These are phyloP conservation scores for Lingula anatina DNA, from an alignment of 2,888 invertebrate species.

Conservation along the genomic window DNA sequence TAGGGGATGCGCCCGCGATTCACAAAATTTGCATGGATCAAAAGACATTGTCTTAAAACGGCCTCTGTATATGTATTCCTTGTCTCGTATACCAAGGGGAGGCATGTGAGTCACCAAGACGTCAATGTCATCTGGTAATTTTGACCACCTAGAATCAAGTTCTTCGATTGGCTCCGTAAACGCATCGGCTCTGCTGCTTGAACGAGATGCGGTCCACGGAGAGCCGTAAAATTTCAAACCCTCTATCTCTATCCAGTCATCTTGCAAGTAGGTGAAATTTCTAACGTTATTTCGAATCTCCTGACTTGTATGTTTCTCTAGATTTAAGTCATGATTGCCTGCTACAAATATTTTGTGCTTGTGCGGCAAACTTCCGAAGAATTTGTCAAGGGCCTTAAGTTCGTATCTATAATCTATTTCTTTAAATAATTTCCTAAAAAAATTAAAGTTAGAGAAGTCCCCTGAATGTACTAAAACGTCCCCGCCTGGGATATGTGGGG, in stretches of 20 bases:
- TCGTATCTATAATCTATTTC: constrained; percentile 10
- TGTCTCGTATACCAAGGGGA: constrained; percentile 31
- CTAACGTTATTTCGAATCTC: constrained; percentile 22
- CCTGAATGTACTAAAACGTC: constrained; percentile 43
- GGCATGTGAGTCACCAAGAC: constrained; percentile 39
- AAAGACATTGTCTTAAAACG: constrained; percentile 10
- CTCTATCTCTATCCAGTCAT: constrained; percentile 22
- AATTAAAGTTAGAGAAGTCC: constrained; percentile 28
- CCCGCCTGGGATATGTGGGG: constrained; percentile 27
- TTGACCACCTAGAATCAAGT: constrained; percentile 26
- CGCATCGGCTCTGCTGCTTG: constrained; percentile 24
- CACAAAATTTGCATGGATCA: constrained; percentile 9
- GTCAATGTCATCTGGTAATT: constrained; percentile 32
- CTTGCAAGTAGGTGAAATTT: constrained; percentile 35
- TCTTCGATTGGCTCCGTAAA: constrained; percentile 20
- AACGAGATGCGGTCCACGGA: constrained; percentile 32
- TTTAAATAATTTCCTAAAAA: constrained; percentile 5
- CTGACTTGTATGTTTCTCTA: constrained; percentile 15
- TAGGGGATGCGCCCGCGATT: constrained; percentile 16
- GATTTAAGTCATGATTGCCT: constrained; percentile 39
- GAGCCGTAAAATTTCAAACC: constrained; percentile 41
- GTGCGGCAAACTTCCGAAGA: constrained; percentile 32
- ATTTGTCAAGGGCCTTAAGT: constrained; percentile 16
- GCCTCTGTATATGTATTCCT: constrained; percentile 14
- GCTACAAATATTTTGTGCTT: constrained; percentile 40